Evolutionary conservation across 2,888 invertebrate genomes (phyloP).

Genomic region (Zygogramma bicolorata): DNA sequence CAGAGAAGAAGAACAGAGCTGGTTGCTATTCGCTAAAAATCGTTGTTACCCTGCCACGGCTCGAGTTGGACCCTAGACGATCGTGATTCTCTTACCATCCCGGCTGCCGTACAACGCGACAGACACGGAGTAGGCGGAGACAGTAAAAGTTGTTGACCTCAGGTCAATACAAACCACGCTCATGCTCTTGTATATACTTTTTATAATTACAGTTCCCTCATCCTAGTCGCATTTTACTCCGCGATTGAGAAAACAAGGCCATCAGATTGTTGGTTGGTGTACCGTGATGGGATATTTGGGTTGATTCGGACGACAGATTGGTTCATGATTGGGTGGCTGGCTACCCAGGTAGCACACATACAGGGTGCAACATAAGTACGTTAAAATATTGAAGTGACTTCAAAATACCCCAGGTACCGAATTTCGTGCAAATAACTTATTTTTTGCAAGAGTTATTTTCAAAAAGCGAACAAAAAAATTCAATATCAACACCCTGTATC

Average conservation of each 20-base stretch:
- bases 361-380: no score
- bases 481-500: no score
- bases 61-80: slow-evolving; percentile 41
- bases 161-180: slow-evolving; percentile 66
- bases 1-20: slow-evolving; percentile 35
- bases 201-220: slow-evolving; percentile 55
- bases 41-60: slow-evolving; percentile 42
- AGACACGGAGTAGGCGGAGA: slow-evolving; percentile 67
- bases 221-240: slow-evolving; percentile 48
- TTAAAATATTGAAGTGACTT: no score
- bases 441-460: no score
- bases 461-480: no score
- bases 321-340: no score
- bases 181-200: slow-evolving; percentile 60
- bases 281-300: neutral
- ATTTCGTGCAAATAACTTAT: no score
- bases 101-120: slow-evolving; percentile 59
- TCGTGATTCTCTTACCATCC: slow-evolving; percentile 47
- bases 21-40: slow-evolving; percentile 34
- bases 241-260: slow-evolving; percentile 1
- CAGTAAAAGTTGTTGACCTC: slow-evolving; percentile 67
- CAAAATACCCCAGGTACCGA: no score
- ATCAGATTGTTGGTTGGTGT: neutral
- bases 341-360: no score
- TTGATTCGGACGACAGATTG: neutral